Evolutionary conservation across 2,113 vertebrate genomes (phyloP).

Genomic region (Tachuris rubrigastra): DNA sequence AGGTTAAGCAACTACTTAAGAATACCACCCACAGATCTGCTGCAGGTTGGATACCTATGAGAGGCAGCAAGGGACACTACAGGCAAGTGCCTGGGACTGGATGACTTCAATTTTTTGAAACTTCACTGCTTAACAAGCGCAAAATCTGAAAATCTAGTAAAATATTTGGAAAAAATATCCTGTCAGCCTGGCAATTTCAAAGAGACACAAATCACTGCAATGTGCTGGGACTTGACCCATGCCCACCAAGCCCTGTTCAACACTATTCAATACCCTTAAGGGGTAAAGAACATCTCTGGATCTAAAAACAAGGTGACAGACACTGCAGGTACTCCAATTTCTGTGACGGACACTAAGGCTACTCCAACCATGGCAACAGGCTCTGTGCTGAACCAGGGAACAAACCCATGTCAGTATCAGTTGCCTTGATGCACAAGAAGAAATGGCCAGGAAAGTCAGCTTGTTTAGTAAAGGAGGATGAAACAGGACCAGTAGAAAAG

Average conservation of each 20-base stretch:
- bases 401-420: not conserved
- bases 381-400: not conserved
- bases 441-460: not conserved
- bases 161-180: not conserved
- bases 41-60: not conserved
- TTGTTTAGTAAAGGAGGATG: not conserved
- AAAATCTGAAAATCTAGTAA: not conserved
- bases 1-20: not conserved
- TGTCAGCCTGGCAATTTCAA: not conserved
- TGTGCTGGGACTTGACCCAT: not conserved
- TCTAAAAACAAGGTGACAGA: not conserved
- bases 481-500: not conserved
- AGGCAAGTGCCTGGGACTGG: not conserved
- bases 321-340: not conserved
- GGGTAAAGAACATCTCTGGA: not conserved
- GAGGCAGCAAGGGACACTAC: not conserved
- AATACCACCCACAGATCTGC: not conserved
- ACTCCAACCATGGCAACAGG: fast-evolving
- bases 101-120: not conserved
- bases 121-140: not conserved
- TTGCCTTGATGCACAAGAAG: not conserved
- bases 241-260: not conserved
- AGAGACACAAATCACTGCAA: not conserved
- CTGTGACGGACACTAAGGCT: not conserved
- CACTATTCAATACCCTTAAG: not conserved